Evolutionary conservation across 2,113 vertebrate genomes (phyloP).

Genomic region (Tyrannus savana): DNA sequence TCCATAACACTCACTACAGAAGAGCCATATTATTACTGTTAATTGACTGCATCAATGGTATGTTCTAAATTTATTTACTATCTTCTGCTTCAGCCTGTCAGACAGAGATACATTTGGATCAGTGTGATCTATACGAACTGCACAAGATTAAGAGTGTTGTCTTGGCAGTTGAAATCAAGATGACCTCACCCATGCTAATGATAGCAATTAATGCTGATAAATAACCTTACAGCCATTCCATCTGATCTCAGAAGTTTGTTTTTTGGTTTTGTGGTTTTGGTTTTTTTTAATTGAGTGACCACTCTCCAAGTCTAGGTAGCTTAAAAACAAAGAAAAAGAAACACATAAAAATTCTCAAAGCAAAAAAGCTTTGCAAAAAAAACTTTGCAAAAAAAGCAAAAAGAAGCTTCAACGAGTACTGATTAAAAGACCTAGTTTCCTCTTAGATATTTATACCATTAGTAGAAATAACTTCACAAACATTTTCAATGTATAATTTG

Average conservation of each 20-base stretch:
- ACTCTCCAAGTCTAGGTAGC: background rate
- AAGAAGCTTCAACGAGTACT: background rate
- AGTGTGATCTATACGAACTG: background rate
- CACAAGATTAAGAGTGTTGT: background rate
- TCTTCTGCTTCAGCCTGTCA: background rate
- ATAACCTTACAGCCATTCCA: background rate
- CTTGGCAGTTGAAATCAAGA: background rate
- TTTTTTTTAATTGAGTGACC: accelerated
- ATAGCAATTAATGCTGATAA: background rate
- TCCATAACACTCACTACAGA: background rate
- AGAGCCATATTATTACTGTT: background rate
- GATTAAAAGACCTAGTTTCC: background rate
- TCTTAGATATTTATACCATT: background rate
- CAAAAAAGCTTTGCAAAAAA: background rate
- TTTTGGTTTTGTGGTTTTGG: background rate
- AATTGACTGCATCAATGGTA: background rate
- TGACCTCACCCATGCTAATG: background rate
- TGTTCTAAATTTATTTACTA: background rate
- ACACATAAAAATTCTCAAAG: accelerated
- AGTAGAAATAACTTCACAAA: background rate
- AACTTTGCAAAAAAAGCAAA: background rate
- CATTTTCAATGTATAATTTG: background rate
- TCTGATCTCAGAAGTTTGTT: background rate
- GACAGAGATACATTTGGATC: background rate
- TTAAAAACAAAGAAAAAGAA: background rate